Evolutionary conservation across 2,888 invertebrate genomes (phyloP).

Genomic region (Scaptomyza polygonia): DNA sequence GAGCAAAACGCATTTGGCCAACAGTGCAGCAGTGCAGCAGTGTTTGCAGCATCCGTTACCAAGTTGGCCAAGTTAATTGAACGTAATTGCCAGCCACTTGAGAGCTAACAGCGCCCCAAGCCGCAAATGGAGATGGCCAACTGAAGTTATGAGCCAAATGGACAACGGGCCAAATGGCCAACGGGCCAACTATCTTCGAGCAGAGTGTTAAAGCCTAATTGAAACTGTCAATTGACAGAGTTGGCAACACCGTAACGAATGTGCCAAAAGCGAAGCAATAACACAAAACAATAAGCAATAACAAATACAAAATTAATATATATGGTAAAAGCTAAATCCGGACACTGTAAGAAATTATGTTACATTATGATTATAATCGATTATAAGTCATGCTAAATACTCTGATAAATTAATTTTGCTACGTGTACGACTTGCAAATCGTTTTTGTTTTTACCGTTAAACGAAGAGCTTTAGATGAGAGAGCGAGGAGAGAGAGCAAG

Average conservation of each 20-base stretch:
- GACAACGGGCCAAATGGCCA: not conserved
- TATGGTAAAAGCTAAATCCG: slow-evolving; percentile 7
- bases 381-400: no score
- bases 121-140: slow-evolving; percentile 34
- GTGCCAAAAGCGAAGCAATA: slow-evolving; percentile 11
- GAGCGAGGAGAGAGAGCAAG: not conserved
- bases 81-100: slow-evolving; percentile 78
- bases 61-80: slow-evolving; percentile 76
- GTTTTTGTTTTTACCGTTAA: not conserved
- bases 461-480: slow-evolving; percentile 8
- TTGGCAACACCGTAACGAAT: slow-evolving; percentile 34
- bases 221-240: slow-evolving; percentile 56
- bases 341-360: slow-evolving; percentile 17
- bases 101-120: slow-evolving; percentile 62
- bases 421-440: slow-evolving; percentile 5
- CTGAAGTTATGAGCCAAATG: slow-evolving; percentile 22
- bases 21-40: slow-evolving; percentile 37
- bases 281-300: not conserved
- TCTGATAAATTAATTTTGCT: not conserved
- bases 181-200: slow-evolving; percentile 5
- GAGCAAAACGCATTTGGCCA: slow-evolving; percentile 64
- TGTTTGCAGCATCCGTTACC: slow-evolving; percentile 73
- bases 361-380: no score
- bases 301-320: slow-evolving; percentile 6
- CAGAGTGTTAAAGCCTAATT: slow-evolving; percentile 62